Conservation (phyloP, 2,797 vertebrate genomes). For the Numenius phaeopus region DNA sequence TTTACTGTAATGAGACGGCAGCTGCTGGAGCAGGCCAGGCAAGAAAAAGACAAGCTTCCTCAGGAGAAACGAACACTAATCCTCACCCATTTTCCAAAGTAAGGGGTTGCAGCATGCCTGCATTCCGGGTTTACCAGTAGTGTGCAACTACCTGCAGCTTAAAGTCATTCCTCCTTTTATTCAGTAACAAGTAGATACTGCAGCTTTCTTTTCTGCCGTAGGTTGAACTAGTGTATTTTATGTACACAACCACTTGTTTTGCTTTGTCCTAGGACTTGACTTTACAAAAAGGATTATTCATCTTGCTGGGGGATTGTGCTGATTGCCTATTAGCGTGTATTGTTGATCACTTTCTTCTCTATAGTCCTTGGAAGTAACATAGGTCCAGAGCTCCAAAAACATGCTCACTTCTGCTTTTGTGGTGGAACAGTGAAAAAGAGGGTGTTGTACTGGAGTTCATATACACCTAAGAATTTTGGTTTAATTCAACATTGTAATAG, state of each 20-base stretch:
- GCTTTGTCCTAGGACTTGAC: not conserved
- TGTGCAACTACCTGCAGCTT: not conserved
- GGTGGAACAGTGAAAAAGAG: not conserved
- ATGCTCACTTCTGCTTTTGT: not conserved
- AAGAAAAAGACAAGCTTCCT: conserved; percentile 98
- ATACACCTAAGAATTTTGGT: not conserved
- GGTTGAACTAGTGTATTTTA: not conserved
- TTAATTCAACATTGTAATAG: not conserved
- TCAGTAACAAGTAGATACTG: not conserved
- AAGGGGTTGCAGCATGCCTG: conserved; percentile 51
- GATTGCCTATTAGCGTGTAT: not conserved
- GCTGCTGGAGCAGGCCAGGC: conserved; percentile 94
- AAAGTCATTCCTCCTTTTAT: not conserved
- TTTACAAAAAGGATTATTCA: not conserved
- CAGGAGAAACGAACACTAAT: conserved; percentile 97
- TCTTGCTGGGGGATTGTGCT: not conserved
- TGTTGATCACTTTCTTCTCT: not conserved
- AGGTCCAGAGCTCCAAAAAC: not conserved
- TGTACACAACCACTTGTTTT: not conserved
- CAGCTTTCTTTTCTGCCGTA: not conserved
- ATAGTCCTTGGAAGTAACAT: not conserved
- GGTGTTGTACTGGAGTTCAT: not conserved
- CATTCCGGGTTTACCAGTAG: not conserved
- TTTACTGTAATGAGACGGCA: conserved; percentile 98
- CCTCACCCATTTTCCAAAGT: conserved; percentile 99